Evolutionary conservation across 2,888 invertebrate genomes (phyloP).

Genomic region (Andrena haemorrhoa): DNA sequence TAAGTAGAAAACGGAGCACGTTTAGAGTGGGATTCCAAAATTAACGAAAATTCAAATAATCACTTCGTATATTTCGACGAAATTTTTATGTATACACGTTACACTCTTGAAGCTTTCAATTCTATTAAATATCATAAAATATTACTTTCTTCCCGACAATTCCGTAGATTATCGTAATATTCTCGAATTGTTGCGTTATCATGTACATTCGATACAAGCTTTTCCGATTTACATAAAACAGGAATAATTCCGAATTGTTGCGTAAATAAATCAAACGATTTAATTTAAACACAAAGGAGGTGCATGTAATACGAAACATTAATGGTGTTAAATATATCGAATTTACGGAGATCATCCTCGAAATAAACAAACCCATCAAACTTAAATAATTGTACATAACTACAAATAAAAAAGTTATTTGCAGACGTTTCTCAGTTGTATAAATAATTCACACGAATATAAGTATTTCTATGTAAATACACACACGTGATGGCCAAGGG

Average conservation of each 20-base stretch:
- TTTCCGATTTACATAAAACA: not conserved
- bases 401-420: slow-evolving; percentile 1
- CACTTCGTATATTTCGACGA: not conserved
- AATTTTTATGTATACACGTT: not conserved
- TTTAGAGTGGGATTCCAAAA: not conserved
- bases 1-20: not conserved
- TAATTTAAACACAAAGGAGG: slow-evolving; percentile 7
- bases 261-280: not conserved
- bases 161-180: not conserved
- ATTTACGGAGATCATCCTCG: not conserved
- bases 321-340: not conserved
- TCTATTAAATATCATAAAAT: not conserved
- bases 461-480: slow-evolving; percentile 15
- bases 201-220: not conserved
- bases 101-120: not conserved
- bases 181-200: not conserved
- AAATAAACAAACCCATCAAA: too few relatives aligned
- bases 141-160: not conserved
- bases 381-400: too few relatives aligned
- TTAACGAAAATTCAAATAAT: slow-evolving; percentile 9
- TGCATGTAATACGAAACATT: not conserved
- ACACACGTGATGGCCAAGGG: slow-evolving; percentile 43
- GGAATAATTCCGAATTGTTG: not conserved
- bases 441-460: slow-evolving; percentile 8
- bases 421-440: not conserved